Base-by-base conservation (phyloP, 2,888 invertebrate species). In the Stratiomys singularior region DNA sequence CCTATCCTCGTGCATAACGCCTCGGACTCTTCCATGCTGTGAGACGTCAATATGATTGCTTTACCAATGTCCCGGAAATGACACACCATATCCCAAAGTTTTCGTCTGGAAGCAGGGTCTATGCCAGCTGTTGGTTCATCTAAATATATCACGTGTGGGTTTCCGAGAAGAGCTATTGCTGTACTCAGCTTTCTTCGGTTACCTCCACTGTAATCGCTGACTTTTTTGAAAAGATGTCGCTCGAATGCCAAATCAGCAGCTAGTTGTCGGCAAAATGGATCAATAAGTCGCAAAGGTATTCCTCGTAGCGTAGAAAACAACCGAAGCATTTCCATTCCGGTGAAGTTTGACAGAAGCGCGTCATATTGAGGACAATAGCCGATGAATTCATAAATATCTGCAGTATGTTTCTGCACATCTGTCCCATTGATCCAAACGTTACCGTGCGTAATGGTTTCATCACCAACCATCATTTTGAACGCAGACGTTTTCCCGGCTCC, bases 391-490 rank as follows among this genome's bases (percentile, higher is more conserved):
- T 91, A 88, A 4, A 91, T 90, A 78, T 86, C 83, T 63, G 89
- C 89, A 80, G 90, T 87, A 52, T 89, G 82, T 1, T 81, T 87
- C 81, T 88, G 85, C 15, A 89, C 87, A 1, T 88, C 88, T 79
- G 87, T 81, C 13, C 90, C 89, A 80, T 89, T 86, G 46, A 94
- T 89, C 86, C 88, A 92, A 1, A 92, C 93, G 78, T 92, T 90
- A 0, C 94, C 94, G 69, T 88, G 88, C 0, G 92, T 90, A n/a
- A 93, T 89, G 11, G 86, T 84, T 82, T 92, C 91, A 83, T 94
- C 94, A 0, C 95, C 95, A 79, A 94, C 94, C 80, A 95, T 87
- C 92, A 94, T 94, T 86, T 92, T 93, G 85, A 96, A 96, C 0
- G 95, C 94, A 0, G 92, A 92, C 0, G 94, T 94, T 85, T 94